Evolutionary conservation across 2,113 vertebrate genomes (phyloP).

Genomic region (Accipiter cooperii): DNA sequence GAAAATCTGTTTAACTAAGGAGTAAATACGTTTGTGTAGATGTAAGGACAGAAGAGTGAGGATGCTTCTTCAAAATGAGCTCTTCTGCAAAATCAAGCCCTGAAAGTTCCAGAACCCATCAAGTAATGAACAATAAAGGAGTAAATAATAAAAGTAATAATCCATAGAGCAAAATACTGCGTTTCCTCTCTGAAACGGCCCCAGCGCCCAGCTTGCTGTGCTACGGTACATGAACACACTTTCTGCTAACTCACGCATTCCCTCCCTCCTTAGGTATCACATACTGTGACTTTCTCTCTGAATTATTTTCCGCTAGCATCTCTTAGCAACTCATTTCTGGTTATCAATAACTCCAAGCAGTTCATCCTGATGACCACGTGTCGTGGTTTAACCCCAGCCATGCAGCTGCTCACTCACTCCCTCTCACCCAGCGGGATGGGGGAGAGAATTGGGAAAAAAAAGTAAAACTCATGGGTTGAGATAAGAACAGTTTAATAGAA

Average conservation of each 20-base stretch:
- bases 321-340: conserved; percentile 10
- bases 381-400: too few species aligned
- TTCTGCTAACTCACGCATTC: background rate
- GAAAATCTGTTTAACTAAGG: background rate
- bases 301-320: background rate
- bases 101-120: background rate
- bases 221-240: background rate
- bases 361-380: background rate
- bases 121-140: background rate
- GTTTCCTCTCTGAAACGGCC: background rate
- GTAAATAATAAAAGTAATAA: background rate
- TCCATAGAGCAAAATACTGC: background rate
- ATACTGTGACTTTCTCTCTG: background rate
- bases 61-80: background rate
- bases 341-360: background rate
- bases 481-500: too few species aligned
- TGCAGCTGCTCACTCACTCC: too few species aligned
- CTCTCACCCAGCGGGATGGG: too few species aligned
- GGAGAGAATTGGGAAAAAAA: too few species aligned
- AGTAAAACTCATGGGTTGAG: too few species aligned
- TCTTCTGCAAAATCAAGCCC: background rate
- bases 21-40: background rate
- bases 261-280: background rate
- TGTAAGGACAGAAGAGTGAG: background rate
- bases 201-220: background rate